Base-by-base conservation (phyloP, 2,797 vertebrate genomes). In the Chrysocyon brachyurus region DNA sequence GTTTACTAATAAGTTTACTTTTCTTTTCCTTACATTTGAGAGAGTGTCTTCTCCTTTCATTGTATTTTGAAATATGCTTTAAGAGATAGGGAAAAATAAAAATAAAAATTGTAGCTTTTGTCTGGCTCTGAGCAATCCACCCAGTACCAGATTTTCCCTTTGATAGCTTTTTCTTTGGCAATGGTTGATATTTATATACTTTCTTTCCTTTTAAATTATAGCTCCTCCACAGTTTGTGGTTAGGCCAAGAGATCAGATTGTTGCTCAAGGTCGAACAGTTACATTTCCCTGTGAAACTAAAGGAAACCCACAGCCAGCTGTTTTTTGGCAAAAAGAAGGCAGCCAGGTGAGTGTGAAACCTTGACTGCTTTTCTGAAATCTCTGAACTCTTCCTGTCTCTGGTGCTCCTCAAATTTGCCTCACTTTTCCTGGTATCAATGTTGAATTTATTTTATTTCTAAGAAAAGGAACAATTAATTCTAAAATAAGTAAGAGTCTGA, bases 281-380 rank as follows among this genome's bases (percentile, higher is more conserved):
- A 99, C 99, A 94, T 99, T 99, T 98, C 99, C 99, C 6, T 99
- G 99, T 98, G 99, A 99, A 99, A 99, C 99, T 85, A 99, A 99
- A 99, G 99, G 99, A 97, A 99, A 99, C 97, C 99, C 99, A 31
- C 99, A 99, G 96, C 99, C 99, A 66, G 99, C 99, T 52, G 99
- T 99, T 93, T 99, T 99, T 98, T 99, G 99, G 99, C 99, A 99
- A 98, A 99, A 99, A 97, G 99, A 99, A 98, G 99, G 99, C 94
- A 99, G 99, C 98, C 99, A 99, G 99, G 99, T 99, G 98, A 99
- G 99, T 98, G 31, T 90, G 63, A 36, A 24, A 24, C 0, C 9
- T 78, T 28, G 15, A 82, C 91, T 94, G 49, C 6, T 90, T 12
- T 24, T 75, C 26, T 93, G 63, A 87, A 40, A 57, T 70, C 59